A percentile compares a stretch with the other conserved stretches of the same genome.
phyloP scores from a whole-genome alignment of 2,797 vertebrate genomes.

The Austrolebias charrua region DNA sequence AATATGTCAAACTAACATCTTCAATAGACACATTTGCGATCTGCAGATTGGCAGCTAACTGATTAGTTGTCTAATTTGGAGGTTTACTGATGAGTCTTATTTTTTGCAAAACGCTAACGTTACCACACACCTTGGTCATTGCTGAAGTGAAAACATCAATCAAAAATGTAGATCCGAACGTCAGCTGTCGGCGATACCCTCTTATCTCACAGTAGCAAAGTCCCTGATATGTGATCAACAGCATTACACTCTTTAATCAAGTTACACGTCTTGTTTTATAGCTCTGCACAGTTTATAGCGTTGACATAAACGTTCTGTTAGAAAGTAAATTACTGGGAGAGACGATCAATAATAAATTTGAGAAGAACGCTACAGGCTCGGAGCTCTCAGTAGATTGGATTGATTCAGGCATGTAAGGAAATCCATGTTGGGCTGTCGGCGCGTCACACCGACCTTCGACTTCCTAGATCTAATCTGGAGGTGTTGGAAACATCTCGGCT shows the following conservation, averaged over 20 bases:
- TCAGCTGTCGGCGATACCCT: slow-evolving; percentile 22
- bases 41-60: neutral
- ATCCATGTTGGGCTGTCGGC: slow-evolving; percentile 14
- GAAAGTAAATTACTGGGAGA: slow-evolving; percentile 18
- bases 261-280: slow-evolving; percentile 1
- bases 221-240: slow-evolving; percentile 26
- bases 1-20: no score
- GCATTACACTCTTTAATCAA: slow-evolving; percentile 9
- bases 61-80: neutral
- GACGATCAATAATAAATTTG: slow-evolving; percentile 30
- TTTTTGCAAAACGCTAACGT: slow-evolving; percentile 8
- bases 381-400: slow-evolving; percentile 24
- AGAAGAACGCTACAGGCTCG: slow-evolving; percentile 7
- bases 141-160: neutral
- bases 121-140: slow-evolving; percentile 8
- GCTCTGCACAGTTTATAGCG: slow-evolving; percentile 6
- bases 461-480: slow-evolving; percentile 24
- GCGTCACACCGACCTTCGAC: slow-evolving; percentile 43
- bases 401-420: slow-evolving; percentile 44
- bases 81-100: neutral
- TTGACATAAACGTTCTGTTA: slow-evolving; percentile 14
- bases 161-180: slow-evolving; percentile 10
- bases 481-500: slow-evolving; percentile 19
- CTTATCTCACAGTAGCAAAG: slow-evolving; percentile 16
- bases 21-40: no score